Base-by-base conservation (phyloP, 1,140 invertebrate species). In the Tetramorium alpestre region DNA sequence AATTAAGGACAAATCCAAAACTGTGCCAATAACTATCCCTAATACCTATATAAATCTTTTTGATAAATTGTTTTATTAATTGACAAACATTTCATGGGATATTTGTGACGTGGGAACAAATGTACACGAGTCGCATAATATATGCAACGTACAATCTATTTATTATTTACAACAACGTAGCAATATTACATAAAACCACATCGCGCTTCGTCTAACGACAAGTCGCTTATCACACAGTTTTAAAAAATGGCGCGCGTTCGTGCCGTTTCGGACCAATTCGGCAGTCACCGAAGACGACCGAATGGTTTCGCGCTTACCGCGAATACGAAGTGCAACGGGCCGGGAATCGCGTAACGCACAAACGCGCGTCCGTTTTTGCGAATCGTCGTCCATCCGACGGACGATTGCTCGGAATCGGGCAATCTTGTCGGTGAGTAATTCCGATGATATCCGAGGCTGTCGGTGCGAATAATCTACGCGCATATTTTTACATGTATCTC, bases 81-180 rank as follows among this genome's bases (percentile, higher is more conserved):
- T 54, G 6, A 54, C 18, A 6, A n/a, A 16, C 18, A 54, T 54
- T 3, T 54, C 16, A 54, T 54, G 6, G 13, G 6, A 54, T 18
- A 10, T 51, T 16, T 51, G 3, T 51, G 10, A 16, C 49, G 18
- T 2, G 33, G 54, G 7, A 22, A 58, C 11, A n/a, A 64, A 78
- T 47, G 6, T 84, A 75, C 49, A 38, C 81, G n/a, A 78, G 10
- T 8, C n/a, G n/a, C 60, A 3, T 77, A 87, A 89, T 78, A 69
- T 92, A 92, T 69, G 41, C 88, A 92, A 92, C 90, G 87, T 93
- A 94, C 89, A 92, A 93, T 87, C 90, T 93, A 93, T 92, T 92
- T 94, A 92, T 92, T 93, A 93, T 93, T 93, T 93, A 93, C 92
- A 93, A 92, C 92, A 92, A 92, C 72, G 88, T 92, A 92, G 69